Evolutionary conservation across 2,797 vertebrate genomes (phyloP).

Genomic region (Adelosebastes latens): DNA sequence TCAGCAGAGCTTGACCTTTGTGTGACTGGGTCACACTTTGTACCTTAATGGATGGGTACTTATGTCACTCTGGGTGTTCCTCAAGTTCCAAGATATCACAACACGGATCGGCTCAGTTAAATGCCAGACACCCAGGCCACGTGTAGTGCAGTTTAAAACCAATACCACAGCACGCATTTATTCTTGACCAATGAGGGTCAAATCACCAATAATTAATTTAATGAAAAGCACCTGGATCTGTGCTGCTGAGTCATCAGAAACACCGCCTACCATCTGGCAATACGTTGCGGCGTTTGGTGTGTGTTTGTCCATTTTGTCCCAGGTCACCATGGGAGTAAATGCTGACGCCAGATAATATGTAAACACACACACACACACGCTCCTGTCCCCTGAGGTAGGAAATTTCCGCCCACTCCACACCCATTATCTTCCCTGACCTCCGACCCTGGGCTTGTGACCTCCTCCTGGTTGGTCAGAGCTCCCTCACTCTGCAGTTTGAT

Average conservation of each 20-base stretch:
- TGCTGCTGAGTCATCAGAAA: slow-evolving; percentile 26
- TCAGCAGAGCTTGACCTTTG: slow-evolving; percentile 42
- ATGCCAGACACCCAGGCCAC: not conserved
- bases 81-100: slow-evolving; percentile 39
- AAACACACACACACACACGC: slow-evolving; percentile 57
- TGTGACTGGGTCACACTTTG: slow-evolving; percentile 29
- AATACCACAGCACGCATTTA: not conserved
- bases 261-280: slow-evolving; percentile 47
- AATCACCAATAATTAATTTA: not conserved
- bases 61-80: slow-evolving; percentile 19
- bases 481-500: slow-evolving; percentile 54
- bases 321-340: slow-evolving; percentile 69
- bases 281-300: slow-evolving; percentile 20
- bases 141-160: not conserved
- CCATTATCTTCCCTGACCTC: slow-evolving; percentile 77
- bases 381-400: slow-evolving; percentile 72
- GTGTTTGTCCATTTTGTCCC: slow-evolving; percentile 57
- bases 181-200: not conserved
- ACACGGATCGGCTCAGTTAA: not conserved
- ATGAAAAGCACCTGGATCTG: not conserved
- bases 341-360: slow-evolving; percentile 76
- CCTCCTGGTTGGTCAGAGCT: slow-evolving; percentile 66
- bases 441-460: slow-evolving; percentile 76
- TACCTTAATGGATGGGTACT: slow-evolving; percentile 26
- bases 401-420: slow-evolving; percentile 76